Conservation (phyloP, 2,113 vertebrate species). For the Leiothrix lutea region DNA sequence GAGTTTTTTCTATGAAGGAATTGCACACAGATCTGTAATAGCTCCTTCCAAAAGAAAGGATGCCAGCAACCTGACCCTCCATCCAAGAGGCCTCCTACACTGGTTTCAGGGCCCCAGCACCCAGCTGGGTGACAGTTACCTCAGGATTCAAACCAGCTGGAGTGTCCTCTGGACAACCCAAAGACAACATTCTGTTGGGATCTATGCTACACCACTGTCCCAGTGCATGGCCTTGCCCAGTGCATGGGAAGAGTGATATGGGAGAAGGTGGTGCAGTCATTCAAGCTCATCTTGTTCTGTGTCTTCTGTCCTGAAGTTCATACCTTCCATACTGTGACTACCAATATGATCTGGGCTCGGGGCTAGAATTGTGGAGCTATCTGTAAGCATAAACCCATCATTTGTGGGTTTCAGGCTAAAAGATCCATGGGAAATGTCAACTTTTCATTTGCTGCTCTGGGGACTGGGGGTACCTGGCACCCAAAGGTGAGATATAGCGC, state of each 20-base stretch:
- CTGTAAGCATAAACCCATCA: neutral
- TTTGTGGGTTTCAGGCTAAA: neutral
- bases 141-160: neutral
- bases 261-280: neutral
- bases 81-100: neutral
- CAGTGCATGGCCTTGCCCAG: neutral
- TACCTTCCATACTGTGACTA: neutral
- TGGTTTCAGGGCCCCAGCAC: neutral
- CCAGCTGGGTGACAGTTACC: neutral
- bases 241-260: neutral
- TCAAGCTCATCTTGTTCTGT: neutral
- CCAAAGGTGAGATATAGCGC: neutral
- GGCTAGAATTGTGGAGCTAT: neutral
- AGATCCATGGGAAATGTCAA: neutral
- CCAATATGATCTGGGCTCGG: neutral
- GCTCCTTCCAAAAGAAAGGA: neutral
- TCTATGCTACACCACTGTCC: neutral
- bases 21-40: neutral
- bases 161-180: neutral
- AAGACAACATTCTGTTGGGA: neutral
- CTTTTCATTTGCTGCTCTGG: neutral
- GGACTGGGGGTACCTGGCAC: neutral
- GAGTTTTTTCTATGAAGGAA: neutral
- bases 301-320: neutral
- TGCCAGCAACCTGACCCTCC: neutral